Evolutionary conservation across 2,113 vertebrate genomes (phyloP), one percentile per base, ranked within the genome.

Genomic region (Fukomys damarensis): DNA sequence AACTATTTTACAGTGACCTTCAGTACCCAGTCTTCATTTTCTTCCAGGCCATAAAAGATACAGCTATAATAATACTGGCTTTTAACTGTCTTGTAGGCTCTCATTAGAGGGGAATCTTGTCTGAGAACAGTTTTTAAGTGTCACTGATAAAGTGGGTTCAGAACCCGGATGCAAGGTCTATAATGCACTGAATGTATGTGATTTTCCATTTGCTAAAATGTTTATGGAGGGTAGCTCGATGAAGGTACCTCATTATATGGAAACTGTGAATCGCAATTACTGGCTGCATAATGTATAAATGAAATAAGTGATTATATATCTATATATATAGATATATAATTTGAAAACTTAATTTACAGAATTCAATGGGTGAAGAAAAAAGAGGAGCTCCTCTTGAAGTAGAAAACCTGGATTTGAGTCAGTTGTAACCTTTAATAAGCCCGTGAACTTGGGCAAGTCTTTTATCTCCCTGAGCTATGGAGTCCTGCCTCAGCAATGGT

Each of bases 21-120:
- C 83, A 81, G 61, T 81, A 85, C 49, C 63, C 43, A 74, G 72
- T 85, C 59, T 76, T 95, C 77, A 92, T 95, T 97, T 95, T 96
- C 96, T 95, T 38, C 32, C 43, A 87, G 80, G 52, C 76, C 80
- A 86, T 95, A 93, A 97, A 97, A 97, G 72, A 89, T 66, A 94
- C 61, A 95, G 93, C 38, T 96, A 54, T 91, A 94, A 96, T 91
- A 92, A 96, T 91, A 80, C 43, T 68, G 65, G 66, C 87, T 96
- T 97, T 97, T 97, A 97, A 96, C 88, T 96, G 85, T 96, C 88
- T 94, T 94, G 49, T 93, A 91, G 76, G 66, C 61, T 97, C 96
- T 97, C 92, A 86, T 97, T 97, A 97, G 91, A 89, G 59, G 59
- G 58, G 43, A 94, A 94, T 95, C 70, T 94, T 96, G 94, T 95